Evolutionary conservation across 1,140 invertebrate species (phyloP), one percentile per base, ranked within the genome.

Genomic region (Drosophila hydei): DNA sequence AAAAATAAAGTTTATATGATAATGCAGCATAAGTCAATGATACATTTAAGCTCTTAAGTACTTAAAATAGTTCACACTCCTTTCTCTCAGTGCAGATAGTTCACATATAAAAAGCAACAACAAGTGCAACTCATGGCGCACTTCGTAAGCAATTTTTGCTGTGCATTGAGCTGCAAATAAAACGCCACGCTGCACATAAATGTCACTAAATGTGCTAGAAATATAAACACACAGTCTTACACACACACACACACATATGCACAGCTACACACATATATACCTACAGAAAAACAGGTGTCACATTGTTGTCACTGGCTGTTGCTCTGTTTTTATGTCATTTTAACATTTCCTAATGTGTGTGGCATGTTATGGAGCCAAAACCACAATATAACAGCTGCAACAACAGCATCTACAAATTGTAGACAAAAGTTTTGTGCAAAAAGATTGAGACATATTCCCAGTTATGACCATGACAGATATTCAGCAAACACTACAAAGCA

Each of bases 131-230:
- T 85, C 81, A 85, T 75, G 74, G 74, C 69, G 55, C 75, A 88
- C 77, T 85, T 77, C 75, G 71, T 81, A 77, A 85, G 83, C 74
- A 87, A 85, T 78, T 85, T 85, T 81, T 61, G 60, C 77, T 81
- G 83, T 72, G 83, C 83, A 87, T 85, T 75, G 83, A 88, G 79
- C 77, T 81, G 81, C 63, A 81, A 87, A 77, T 88, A 85, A 85
- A 88, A 77, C 59, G 74, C 63, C 77, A 68, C 68, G 74, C 67
- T 85, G 83, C 81, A 81, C 83, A 85, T 87, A 77, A 84, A 84
- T 85, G 80, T 84, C 77, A 79, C 80, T 79, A 76, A 77, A 77
- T 87, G 81, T 36, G 74, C 74, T 47, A 23, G 64, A 55, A 64
- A 70, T 65, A 87, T 72, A 85, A 75, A 67, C 65, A 74, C 54